Evolutionary conservation across 1,140 invertebrate species (phyloP).

Genomic region (Oedothorax gibbosus): DNA sequence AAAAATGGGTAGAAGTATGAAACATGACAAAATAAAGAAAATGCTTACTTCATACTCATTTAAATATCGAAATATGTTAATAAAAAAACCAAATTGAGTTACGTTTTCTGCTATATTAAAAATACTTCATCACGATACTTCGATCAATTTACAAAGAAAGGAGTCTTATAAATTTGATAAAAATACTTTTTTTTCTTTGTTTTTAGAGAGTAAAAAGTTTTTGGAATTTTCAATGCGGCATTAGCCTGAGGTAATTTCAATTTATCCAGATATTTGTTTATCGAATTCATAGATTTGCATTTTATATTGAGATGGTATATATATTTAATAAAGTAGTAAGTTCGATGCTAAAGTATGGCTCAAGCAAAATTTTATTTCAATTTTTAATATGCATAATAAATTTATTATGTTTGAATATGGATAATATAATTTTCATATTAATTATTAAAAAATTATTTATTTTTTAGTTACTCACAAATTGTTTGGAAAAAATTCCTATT

Average conservation of each 20-base stretch:
- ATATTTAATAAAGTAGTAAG: neutral
- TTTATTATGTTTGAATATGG: too few relatives aligned
- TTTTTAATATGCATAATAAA: too few relatives aligned
- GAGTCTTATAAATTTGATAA: constrained; percentile 4
- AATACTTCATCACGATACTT: neutral
- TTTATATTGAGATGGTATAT: neutral
- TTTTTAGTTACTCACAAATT: too few relatives aligned
- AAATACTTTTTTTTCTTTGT: neutral
- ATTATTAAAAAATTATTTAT: too few relatives aligned
- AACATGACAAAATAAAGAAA: neutral
- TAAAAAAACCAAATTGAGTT: constrained; percentile 39
- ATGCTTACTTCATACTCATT: constrained; percentile 6
- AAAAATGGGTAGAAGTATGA: too few relatives aligned
- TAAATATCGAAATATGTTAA: constrained; percentile 46
- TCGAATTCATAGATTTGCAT: neutral
- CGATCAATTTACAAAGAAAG: neutral
- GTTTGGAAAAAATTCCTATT: too few relatives aligned
- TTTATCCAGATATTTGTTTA: neutral
- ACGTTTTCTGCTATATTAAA: constrained; percentile 9
- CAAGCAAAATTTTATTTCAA: too few relatives aligned
- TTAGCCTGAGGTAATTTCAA: constrained; percentile 1
- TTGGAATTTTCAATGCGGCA: neutral
- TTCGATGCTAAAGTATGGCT: too few relatives aligned
- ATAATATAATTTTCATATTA: too few relatives aligned
- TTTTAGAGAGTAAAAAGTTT: neutral